Evolutionary conservation across 2,888 invertebrate species (phyloP), one percentile per base, ranked within the genome.

Genomic region (Mycalesis mineus): DNA sequence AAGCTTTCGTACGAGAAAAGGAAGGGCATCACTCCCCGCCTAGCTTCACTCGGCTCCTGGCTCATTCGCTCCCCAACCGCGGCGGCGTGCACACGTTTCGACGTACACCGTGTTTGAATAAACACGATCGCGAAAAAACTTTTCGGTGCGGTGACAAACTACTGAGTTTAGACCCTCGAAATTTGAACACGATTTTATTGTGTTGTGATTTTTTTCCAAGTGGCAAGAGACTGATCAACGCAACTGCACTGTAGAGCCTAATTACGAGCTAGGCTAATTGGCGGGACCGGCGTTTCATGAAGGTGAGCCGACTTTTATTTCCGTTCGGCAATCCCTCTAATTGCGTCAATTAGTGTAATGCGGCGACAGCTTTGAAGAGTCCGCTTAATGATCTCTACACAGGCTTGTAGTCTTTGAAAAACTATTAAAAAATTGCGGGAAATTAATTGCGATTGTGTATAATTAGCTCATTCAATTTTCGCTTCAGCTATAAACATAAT

Each of bases 301-400:
- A 89, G 89, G 89, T 89, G 85, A 88, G 88, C 78, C 80, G 84
- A 84, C 85, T 88, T 87, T 89, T 88, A 88, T 89, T 89, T 89
- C 87, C 88, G 88, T 88, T 87, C 86, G 81, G 85, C 85, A 88
- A 88, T 89, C 86, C 86, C 87, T 87, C 88, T 89, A 88, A 88
- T 88, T 88, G 87, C 84, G 79, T 86, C 88, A 88, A 89, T 89
- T 89, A 88, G 88, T 85, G 86, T 88, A 88, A 88, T 89, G 86
- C 83, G 85, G 84, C 86, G 87, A 88, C 89, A 88, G 85, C 80
- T 86, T 84, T 84, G 83, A 83, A 82, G 84, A 85, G 82, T 75
- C 67, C 79, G 78, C 82, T 82, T 88, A 86, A 88, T 86, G 85
- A 85, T 88, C 82, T 82, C 78, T 69, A 74, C 71, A 62, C 65